Percentiles rank a stretch among this genome's conserved stretches.
These are phyloP conservation scores for Prochilodus magdalenae DNA, from an alignment of 2,113 vertebrate genomes.

Conservation along the genomic window DNA sequence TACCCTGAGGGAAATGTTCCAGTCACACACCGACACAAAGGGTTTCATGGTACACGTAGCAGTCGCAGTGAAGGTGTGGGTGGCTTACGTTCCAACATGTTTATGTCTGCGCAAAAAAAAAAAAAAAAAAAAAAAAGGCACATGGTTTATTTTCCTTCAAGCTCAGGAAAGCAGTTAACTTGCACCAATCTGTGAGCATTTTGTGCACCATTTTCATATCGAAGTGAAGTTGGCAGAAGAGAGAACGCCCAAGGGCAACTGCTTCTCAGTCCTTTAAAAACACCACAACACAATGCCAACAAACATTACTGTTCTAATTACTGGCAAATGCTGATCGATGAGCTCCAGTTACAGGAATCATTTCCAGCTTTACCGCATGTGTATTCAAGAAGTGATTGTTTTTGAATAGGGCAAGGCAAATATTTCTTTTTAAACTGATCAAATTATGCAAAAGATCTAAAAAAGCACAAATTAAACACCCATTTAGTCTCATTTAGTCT, in stretches of 20 bases:
- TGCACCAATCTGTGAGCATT: constrained; percentile 39
- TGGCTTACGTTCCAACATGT: not conserved
- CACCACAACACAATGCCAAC: constrained; percentile 48
- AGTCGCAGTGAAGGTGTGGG: not conserved
- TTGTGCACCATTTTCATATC: constrained; percentile 35
- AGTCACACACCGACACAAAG: not conserved
- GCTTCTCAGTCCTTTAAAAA: not conserved
- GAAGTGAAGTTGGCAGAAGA: constrained; percentile 15
- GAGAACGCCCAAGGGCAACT: constrained; percentile 20
- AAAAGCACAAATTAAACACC: not conserved
- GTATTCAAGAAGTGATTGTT: constrained; percentile 11
- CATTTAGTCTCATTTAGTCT: not conserved
- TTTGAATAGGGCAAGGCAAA: constrained; percentile 12
- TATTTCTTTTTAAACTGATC: not conserved
- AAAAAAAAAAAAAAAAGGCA: too few relatives aligned
- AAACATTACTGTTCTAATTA: constrained; percentile 52
- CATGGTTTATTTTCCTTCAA: too few relatives aligned
- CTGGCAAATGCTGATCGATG: constrained; percentile 54
- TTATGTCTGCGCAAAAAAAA: not conserved
- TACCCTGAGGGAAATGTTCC: not conserved
- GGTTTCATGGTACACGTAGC: not conserved
- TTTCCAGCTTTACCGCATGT: constrained; percentile 44
- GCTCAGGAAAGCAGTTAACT: constrained; percentile 22
- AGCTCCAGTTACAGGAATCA: constrained; percentile 46
- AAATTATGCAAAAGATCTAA: not conserved